A percentile compares a stretch with the other conserved stretches of the same genome.
Evolutionary conservation across 2,797 vertebrate genomes (phyloP).

Genomic region (Peromyscus aztecus): DNA sequence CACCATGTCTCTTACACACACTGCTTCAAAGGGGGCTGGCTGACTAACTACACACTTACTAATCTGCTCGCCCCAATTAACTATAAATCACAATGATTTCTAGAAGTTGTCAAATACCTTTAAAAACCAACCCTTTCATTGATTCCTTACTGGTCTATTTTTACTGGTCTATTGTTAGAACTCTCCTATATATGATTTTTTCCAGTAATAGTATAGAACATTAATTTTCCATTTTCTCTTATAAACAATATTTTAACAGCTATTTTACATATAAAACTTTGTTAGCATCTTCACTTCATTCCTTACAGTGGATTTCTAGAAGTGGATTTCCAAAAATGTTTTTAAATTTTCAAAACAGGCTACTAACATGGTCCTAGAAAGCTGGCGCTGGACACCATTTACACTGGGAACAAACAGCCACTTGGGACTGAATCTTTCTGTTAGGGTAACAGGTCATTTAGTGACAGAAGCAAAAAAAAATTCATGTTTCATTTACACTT

Average conservation of each 20-base stretch:
- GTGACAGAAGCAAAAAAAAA: conserved; percentile 1
- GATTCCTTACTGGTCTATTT: background rate
- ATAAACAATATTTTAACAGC: conserved; percentile 38
- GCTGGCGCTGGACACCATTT: background rate
- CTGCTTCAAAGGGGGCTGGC: background rate
- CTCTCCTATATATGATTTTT: background rate
- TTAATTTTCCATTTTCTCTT: conserved; percentile 47
- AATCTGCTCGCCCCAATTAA: background rate
- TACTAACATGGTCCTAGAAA: conserved; percentile 27
- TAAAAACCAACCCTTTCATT: background rate
- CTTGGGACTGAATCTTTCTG: background rate
- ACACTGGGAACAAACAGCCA: background rate
- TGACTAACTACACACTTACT: background rate
- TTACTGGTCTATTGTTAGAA: background rate
- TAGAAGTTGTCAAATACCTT: background rate
- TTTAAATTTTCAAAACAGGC: conserved; percentile 29
- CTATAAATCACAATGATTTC: background rate
- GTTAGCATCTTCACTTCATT: background rate
- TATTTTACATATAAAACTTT: conserved; percentile 45
- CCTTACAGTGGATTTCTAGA: background rate
- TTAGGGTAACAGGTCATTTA: background rate
- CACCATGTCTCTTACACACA: background rate
- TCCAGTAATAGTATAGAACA: background rate
- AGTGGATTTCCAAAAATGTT: conserved; percentile 33
- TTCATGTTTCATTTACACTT: background rate